These are phyloP conservation scores for Acrossocheilus wenchowensis DNA, from an alignment of 2,797 vertebrate species.

Conservation along the genomic window DNA sequence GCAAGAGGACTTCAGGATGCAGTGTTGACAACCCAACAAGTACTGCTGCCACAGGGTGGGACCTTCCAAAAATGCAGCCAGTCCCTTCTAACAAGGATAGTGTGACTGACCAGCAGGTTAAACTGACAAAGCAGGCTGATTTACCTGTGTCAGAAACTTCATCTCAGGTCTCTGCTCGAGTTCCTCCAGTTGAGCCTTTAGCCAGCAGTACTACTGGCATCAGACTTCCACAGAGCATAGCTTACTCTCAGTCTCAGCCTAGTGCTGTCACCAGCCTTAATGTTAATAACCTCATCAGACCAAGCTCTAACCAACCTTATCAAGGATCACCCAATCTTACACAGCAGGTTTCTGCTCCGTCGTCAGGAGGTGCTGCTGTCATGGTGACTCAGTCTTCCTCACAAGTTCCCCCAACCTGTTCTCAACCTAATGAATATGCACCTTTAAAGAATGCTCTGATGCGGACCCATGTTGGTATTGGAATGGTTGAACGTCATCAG, in stretches of 20 bases:
- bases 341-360: constrained; percentile 74
- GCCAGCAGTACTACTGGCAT: constrained; percentile 76
- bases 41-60: constrained; percentile 75
- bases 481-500: constrained; percentile 80
- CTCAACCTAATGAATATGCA: constrained; percentile 84
- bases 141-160: constrained; percentile 73
- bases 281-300: constrained; percentile 92
- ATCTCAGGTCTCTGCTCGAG: constrained; percentile 72
- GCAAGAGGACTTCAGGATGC: constrained; percentile 71
- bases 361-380: constrained; percentile 72
- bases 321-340: constrained; percentile 82
- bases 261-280: constrained; percentile 87
- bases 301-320: constrained; percentile 84
- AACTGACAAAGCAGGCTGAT: constrained; percentile 77
- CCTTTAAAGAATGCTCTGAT: constrained; percentile 85
- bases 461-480: constrained; percentile 79
- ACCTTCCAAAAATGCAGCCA: constrained; percentile 72
- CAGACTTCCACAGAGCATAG: constrained; percentile 80
- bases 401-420: constrained; percentile 81
- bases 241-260: constrained; percentile 80
- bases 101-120: constrained; percentile 73
- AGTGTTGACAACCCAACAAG: constrained; percentile 70
- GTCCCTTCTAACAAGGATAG: constrained; percentile 73
- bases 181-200: constrained; percentile 79
- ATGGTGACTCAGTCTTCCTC: constrained; percentile 81